phyloP scores from a whole-genome alignment of 2,113 vertebrate species.

The Carassius gibelio region DNA sequence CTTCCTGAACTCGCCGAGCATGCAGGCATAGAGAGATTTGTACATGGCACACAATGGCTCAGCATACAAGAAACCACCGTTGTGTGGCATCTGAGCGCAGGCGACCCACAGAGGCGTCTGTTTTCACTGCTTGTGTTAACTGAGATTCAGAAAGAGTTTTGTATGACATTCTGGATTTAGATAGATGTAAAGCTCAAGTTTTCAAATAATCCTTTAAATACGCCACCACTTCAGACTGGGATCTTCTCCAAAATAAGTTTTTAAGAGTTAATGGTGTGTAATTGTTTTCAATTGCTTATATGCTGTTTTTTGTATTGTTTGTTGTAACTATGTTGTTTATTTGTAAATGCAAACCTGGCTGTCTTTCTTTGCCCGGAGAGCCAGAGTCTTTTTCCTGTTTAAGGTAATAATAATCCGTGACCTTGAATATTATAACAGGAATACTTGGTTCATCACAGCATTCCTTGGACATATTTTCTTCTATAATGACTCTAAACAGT shows the following conservation, averaged over 20 bases:
- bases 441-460: neutral
- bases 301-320: too few species aligned
- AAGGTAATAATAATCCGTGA: neutral
- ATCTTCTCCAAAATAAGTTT: too few species aligned
- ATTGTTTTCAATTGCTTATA: too few species aligned
- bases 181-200: neutral
- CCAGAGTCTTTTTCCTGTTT: too few species aligned
- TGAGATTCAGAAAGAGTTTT: neutral
- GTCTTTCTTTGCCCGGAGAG: too few species aligned
- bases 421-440: conserved; percentile 3
- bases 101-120: neutral
- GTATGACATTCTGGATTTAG: neutral
- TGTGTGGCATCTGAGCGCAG: neutral
- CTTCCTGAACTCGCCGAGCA: conserved; percentile 50
- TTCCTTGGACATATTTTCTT: neutral
- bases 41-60: conserved; percentile 11
- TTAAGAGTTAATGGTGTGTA: too few species aligned
- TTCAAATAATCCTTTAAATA: neutral
- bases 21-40: conserved; percentile 42
- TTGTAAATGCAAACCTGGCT: too few species aligned
- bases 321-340: too few species aligned
- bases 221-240: too few species aligned
- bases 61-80: neutral
- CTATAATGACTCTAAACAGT: neutral
- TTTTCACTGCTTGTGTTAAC: neutral